Conservation (phyloP, 2,113 vertebrate species). For the Aphyosemion australe region DNA sequence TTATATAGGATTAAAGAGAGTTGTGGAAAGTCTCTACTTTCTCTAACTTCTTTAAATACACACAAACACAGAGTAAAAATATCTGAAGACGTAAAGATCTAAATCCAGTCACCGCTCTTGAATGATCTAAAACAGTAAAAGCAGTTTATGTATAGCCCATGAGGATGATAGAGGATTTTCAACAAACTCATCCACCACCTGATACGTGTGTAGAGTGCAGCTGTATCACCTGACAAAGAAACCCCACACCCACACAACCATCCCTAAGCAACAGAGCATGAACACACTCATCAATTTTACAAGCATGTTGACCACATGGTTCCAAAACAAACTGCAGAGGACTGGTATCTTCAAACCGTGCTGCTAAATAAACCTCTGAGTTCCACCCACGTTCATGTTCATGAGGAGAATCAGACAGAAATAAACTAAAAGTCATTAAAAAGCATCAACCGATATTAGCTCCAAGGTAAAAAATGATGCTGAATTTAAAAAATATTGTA, state of each 20-base stretch:
- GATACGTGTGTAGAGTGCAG: slow-evolving; percentile 44
- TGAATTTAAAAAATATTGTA: too few relatives aligned
- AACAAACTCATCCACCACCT: slow-evolving; percentile 16
- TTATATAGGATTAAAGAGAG: slow-evolving; percentile 63
- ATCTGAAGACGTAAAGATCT: slow-evolving; percentile 6
- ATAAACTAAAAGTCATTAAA: too few relatives aligned
- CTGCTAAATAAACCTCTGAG: background rate
- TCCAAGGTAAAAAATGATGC: background rate
- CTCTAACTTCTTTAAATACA: slow-evolving; percentile 13
- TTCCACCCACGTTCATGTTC: background rate
- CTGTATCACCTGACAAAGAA: slow-evolving; percentile 63
- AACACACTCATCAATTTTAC: slow-evolving; percentile 76
- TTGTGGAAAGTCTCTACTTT: slow-evolving; percentile 39
- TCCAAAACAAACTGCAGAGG: slow-evolving; percentile 62
- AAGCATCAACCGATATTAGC: background rate
- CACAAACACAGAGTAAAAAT: slow-evolving; percentile 9
- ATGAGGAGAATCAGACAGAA: too few relatives aligned
- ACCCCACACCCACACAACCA: slow-evolving; percentile 42
- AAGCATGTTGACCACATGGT: slow-evolving; percentile 48
- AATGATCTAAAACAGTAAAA: slow-evolving; percentile 34
- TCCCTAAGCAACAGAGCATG: slow-evolving; percentile 61
- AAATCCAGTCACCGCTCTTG: background rate
- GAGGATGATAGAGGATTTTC: slow-evolving; percentile 15
- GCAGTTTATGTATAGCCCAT: slow-evolving; percentile 26
- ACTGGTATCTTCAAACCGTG: slow-evolving; percentile 14